These are phyloP conservation scores for Poicephalus meyeri DNA, from an alignment of 2,113 vertebrate species.

Conservation along the genomic window DNA sequence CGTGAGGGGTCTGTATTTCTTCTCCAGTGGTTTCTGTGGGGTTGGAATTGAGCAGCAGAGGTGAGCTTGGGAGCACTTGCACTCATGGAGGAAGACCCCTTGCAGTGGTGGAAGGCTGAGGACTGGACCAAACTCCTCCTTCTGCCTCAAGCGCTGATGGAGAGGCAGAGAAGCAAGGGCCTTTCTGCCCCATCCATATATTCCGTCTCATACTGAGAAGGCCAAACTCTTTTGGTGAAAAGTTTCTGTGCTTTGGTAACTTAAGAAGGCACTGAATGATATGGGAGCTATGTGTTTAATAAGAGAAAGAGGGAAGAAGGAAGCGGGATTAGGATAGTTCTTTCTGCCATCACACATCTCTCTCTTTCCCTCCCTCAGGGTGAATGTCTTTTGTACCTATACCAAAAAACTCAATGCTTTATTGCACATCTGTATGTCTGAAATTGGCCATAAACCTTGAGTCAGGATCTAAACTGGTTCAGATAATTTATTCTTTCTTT, in stretches of 20 bases:
- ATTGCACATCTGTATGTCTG: not conserved
- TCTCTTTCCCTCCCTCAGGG: not conserved
- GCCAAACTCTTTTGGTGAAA: not conserved
- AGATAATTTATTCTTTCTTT: not conserved
- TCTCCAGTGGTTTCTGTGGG: not conserved
- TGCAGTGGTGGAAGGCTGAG: not conserved
- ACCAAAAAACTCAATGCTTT: not conserved
- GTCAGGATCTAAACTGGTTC: not conserved
- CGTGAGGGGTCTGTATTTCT: not conserved
- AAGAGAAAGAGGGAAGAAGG: not conserved
- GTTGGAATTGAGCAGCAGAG: not conserved
- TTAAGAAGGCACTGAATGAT: not conserved
- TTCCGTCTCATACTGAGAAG: not conserved
- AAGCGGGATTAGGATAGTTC: not conserved
- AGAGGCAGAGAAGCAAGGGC: not conserved
- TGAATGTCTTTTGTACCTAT: not conserved
- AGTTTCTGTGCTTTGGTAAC: not conserved
- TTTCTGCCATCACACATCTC: not conserved
- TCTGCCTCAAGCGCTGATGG: not conserved
- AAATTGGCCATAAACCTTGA: not conserved
- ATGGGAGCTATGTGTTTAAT: not conserved
- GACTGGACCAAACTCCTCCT: not conserved
- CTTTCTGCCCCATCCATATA: not conserved
- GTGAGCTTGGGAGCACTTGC: not conserved
- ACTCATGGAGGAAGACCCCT: not conserved